phyloP scores from a whole-genome alignment of 2,888 invertebrate species.

The Cinara cedri region DNA sequence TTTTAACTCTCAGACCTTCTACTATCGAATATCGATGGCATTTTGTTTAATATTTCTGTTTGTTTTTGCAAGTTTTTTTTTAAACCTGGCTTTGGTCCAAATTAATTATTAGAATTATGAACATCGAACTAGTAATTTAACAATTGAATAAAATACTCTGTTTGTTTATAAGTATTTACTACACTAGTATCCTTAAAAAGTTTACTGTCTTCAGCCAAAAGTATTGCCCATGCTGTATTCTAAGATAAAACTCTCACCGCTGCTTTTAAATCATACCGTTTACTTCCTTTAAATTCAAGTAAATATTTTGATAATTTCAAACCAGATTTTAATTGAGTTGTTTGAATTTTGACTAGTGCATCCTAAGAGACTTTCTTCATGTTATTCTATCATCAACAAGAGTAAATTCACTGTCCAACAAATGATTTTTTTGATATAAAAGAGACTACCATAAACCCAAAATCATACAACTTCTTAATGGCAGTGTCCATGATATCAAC shows the following conservation, averaged over 20 bases:
- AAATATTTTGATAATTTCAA: neutral
- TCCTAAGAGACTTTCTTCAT: neutral
- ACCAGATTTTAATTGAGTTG: neutral
- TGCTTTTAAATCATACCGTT: neutral
- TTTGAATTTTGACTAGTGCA: neutral
- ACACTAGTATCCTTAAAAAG: neutral
- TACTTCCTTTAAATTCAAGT: conserved; percentile 1
- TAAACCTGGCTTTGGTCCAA: neutral
- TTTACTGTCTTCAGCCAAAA: neutral
- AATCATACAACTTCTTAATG: neutral
- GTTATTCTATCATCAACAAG: neutral
- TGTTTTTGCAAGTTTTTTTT: neutral
- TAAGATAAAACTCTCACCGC: neutral
- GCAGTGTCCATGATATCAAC: neutral
- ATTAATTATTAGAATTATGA: conserved; percentile 3
- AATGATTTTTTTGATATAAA: neutral
- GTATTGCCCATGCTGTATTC: neutral
- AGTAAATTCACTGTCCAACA: neutral
- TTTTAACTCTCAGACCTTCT: neutral
- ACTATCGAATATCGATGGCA: neutral
- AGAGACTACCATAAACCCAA: neutral
- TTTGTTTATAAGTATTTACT: neutral
- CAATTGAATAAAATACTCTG: neutral
- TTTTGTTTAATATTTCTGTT: neutral
- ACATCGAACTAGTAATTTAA: conserved; percentile 8